Evolutionary conservation across 2,888 invertebrate genomes (phyloP).

Genomic region (Ophion ventricosus): DNA sequence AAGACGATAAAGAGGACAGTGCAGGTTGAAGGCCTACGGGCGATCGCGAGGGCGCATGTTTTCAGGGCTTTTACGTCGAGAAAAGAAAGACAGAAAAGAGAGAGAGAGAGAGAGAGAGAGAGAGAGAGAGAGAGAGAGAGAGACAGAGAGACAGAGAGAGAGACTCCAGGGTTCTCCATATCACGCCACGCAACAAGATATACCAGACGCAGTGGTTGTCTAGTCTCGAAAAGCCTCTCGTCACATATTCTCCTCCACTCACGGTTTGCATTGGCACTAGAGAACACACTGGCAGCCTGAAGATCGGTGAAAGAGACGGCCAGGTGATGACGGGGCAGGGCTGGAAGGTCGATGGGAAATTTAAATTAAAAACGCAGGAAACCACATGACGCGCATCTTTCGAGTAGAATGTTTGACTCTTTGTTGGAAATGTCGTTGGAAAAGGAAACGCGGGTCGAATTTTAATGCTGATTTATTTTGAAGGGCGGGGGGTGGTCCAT

Average conservation of each 20-base stretch:
- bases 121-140: too few relatives aligned
- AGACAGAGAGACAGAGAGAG: conserved; percentile 13
- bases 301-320: neutral
- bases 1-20: conserved; percentile 1
- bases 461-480: too few relatives aligned
- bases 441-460: too few relatives aligned
- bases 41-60: conserved; percentile 66
- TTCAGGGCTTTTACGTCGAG: conserved; percentile 69
- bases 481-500: too few relatives aligned
- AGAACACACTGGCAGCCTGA: neutral
- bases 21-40: neutral
- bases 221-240: neutral
- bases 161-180: conserved; percentile 67
- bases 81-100: neutral
- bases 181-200: conserved; percentile 6
- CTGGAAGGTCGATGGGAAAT: too few relatives aligned
- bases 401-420: too few relatives aligned
- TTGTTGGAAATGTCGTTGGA: too few relatives aligned
- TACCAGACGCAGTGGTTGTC: neutral
- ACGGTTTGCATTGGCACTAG: neutral
- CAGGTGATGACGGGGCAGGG: too few relatives aligned
- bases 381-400: too few relatives aligned
- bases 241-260: neutral
- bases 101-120: conserved; percentile 16
- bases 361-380: too few relatives aligned